Evolutionary conservation across 2,888 invertebrate species (phyloP), one percentile per base, ranked within the genome.

Genomic region (Hemicrepidius hirtus): DNA sequence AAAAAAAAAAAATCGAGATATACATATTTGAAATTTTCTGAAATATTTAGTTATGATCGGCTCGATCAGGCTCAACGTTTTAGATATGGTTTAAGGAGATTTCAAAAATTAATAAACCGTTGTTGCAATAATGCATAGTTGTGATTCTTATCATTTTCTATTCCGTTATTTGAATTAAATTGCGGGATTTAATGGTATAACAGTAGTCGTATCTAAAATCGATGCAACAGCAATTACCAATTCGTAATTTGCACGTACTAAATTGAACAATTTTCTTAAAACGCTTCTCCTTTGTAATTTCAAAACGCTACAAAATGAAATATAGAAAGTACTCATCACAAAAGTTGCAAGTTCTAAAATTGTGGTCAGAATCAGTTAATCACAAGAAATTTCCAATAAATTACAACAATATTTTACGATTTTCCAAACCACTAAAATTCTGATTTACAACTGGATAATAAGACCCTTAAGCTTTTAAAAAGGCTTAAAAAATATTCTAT

Each of bases 361-460:
- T n/a, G n/a, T n/a, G n/a, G n/a, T n/a, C n/a, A n/a, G n/a, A n/a
- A n/a, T n/a, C n/a, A n/a, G n/a, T n/a, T n/a, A n/a, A n/a, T n/a
- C n/a, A n/a, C n/a, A n/a, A n/a, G n/a, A n/a, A n/a, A n/a, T n/a
- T n/a, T n/a, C n/a, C n/a, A n/a, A n/a, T n/a, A n/a, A n/a, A n/a
- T n/a, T n/a, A n/a, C n/a, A n/a, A n/a, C 32, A 32, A 32, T 5
- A 32, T 32, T 32, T 32, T 32, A 32, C 32, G 32, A 9, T 5
- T 6, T 5, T 32, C 9, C 32, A 5, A 9, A 41, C 1, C 41
- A 16, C 41, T 13, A 16, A 41, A 37, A 41, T 13, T n/a, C 46
- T 68, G 68, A 68, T 68, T 68, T 68, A 68, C 68, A 62, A 24
- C 41, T 16, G 40, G 16, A 13, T 68, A 68, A 68, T 68, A 40